These are phyloP conservation scores for Clistopyga incitator DNA, from an alignment of 2,888 invertebrate genomes.

Conservation along the genomic window DNA sequence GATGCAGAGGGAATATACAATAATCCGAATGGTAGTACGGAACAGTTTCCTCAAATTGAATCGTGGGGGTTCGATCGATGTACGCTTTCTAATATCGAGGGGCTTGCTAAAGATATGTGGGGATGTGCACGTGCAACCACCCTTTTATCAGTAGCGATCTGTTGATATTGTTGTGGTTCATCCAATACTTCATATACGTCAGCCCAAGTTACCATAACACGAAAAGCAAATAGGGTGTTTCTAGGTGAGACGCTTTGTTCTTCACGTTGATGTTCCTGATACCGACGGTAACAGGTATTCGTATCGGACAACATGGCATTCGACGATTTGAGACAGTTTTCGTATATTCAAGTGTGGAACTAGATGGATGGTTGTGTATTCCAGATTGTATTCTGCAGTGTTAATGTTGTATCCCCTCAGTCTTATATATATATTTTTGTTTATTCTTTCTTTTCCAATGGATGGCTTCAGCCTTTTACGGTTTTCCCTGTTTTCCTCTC, in stretches of 20 bases:
- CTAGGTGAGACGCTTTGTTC: not conserved
- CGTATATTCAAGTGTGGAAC: no score
- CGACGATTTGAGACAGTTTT: no score
- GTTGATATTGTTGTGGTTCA: not conserved
- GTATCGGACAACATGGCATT: no score
- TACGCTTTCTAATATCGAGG: not conserved
- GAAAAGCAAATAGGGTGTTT: not conserved
- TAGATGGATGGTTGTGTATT: no score
- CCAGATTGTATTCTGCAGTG: no score
- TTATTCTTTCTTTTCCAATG: no score
- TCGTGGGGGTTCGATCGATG: constrained; percentile 3
- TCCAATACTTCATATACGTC: not conserved
- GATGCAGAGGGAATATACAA: constrained; percentile 8
- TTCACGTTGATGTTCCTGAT: not conserved
- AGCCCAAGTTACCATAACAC: not conserved
- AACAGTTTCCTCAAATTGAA: constrained; percentile 29
- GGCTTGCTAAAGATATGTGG: not conserved
- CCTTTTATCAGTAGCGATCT: not conserved
- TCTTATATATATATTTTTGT: no score
- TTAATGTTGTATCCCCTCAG: no score
- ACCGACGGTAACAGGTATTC: no score
- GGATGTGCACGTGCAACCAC: not conserved
- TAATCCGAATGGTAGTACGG: not conserved
- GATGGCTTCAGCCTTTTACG: no score
- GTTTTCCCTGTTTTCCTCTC: no score